A percentile compares a stretch with the other conserved stretches of the same genome.
phyloP scores from a whole-genome alignment of 2,113 vertebrate genomes.

The Triplophysa siluroides region DNA sequence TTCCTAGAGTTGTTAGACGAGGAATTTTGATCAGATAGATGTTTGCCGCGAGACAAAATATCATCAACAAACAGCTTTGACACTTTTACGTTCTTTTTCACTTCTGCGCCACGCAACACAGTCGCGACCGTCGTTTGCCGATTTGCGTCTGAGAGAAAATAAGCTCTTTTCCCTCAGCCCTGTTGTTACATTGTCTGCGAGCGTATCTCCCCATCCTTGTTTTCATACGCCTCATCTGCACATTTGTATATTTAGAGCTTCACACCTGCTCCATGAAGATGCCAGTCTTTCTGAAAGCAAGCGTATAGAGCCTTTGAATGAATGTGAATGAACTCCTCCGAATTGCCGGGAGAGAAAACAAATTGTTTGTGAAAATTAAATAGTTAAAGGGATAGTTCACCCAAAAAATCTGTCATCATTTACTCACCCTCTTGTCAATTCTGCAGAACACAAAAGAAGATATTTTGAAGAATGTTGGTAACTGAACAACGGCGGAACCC shows the following conservation, averaged over 20 bases:
- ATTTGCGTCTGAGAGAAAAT: background rate
- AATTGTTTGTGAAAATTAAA: background rate
- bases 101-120: conserved; percentile 3
- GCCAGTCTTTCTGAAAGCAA: background rate
- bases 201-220: conserved; percentile 12
- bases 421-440: too few species aligned
- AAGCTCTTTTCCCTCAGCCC: background rate
- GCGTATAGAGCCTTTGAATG: conserved; percentile 33
- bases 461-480: too few species aligned
- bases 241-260: conserved; percentile 28
- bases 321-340: conserved; percentile 41
- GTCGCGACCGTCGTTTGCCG: background rate
- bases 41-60: conserved; percentile 1
- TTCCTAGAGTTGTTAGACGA: conserved; percentile 1
- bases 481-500: too few species aligned
- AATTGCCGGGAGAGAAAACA: background rate
- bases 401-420: too few species aligned
- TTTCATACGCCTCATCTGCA: conserved; percentile 31
- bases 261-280: conserved; percentile 21
- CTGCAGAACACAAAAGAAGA: too few species aligned
- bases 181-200: conserved; percentile 8
- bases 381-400: too few species aligned
- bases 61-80: conserved; percentile 11
- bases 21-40: conserved; percentile 19
- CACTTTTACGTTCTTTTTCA: conserved; percentile 22